Evolutionary conservation across 2,888 invertebrate species (phyloP).

Genomic region (Parapristionchus giblindavisi): DNA sequence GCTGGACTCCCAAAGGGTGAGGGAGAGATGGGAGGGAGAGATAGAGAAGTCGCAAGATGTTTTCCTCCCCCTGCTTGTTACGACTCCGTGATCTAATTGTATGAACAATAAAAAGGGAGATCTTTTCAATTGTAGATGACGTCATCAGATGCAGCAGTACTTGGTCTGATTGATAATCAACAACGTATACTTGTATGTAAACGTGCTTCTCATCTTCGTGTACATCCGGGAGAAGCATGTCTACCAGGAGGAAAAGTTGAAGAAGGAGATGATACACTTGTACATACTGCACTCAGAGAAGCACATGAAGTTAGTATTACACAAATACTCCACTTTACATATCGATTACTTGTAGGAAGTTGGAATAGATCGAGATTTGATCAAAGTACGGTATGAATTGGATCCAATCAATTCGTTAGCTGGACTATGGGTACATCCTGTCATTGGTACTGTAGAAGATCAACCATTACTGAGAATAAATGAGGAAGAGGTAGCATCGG

Average conservation of each 20-base stretch:
- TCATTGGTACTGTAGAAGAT: conserved; percentile 10
- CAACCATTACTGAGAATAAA: conserved; percentile 4
- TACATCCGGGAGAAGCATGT: conserved; percentile 32
- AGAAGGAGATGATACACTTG: conserved; percentile 21
- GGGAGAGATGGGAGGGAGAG: not conserved
- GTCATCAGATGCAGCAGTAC: conserved; percentile 12
- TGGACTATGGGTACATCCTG: conserved; percentile 28
- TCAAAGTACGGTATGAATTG: conserved; percentile 10
- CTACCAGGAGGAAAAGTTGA: conserved; percentile 30
- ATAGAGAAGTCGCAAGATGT: too few relatives aligned
- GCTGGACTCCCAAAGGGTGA: not conserved
- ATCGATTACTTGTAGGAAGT: conserved; percentile 4
- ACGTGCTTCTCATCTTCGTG: conserved; percentile 7
- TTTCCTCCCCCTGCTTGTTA: too few relatives aligned
- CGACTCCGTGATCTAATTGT: too few relatives aligned
- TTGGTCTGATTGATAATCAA: conserved; percentile 20
- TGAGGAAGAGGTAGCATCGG: conserved; percentile 5
- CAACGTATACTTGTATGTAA: conserved; percentile 29
- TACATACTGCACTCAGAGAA: conserved; percentile 33
- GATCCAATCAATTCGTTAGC: conserved; percentile 15
- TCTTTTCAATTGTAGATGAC: conserved; percentile 5
- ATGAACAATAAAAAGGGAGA: too few relatives aligned
- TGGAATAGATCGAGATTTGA: not conserved
- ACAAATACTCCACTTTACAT: not conserved
- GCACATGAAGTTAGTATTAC: conserved; percentile 1